These are phyloP conservation scores for Cygnus buccinator DNA, from an alignment of 2,113 vertebrate genomes.

Conservation along the genomic window DNA sequence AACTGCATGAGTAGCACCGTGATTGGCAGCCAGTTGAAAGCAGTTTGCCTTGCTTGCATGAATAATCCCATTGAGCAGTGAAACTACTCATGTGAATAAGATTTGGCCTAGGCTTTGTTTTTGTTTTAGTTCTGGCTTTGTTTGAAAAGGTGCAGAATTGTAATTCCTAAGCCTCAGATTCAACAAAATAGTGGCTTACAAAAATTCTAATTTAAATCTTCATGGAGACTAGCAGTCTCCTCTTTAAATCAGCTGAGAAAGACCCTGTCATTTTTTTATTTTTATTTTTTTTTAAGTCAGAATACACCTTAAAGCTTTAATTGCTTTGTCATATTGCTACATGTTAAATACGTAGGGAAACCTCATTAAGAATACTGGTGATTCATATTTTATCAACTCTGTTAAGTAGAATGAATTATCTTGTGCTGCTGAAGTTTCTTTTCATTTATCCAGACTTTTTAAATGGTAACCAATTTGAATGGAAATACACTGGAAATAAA, in stretches of 20 bases:
- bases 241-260: slow-evolving; percentile 15
- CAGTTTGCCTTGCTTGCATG: slow-evolving; percentile 32
- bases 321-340: not conserved
- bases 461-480: not conserved
- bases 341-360: not conserved
- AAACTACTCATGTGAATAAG: slow-evolving; percentile 28
- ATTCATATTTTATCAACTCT: not conserved
- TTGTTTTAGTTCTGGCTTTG: slow-evolving; percentile 58
- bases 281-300: not conserved
- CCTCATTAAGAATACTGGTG: not conserved
- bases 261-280: not conserved
- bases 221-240: slow-evolving; percentile 22
- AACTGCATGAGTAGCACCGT: not conserved
- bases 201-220: slow-evolving; percentile 32
- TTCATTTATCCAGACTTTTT: not conserved
- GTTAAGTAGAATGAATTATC: not conserved
- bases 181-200: slow-evolving; percentile 29
- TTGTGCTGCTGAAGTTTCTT: not conserved
- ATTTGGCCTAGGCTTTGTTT: slow-evolving; percentile 49
- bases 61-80: not conserved
- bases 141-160: slow-evolving; percentile 46
- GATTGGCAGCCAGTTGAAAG: not conserved
- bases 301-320: not conserved
- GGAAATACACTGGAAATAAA: not conserved
- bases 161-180: not conserved